Conservation (phyloP, 2,888 invertebrate species). For the Hybos culiciformis region DNA sequence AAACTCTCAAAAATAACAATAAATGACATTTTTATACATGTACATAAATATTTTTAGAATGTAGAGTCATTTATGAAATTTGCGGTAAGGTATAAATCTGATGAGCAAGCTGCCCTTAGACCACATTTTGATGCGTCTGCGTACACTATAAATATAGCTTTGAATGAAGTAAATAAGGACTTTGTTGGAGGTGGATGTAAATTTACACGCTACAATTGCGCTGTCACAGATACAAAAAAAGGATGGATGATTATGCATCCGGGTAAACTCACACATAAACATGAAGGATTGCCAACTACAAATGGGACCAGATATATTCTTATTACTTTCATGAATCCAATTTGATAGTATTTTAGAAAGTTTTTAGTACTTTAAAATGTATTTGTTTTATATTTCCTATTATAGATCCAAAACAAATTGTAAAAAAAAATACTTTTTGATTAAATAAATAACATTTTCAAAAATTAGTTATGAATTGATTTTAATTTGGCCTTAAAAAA, state of each 20-base stretch:
- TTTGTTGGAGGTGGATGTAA: slow-evolving; percentile 86
- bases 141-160: slow-evolving; percentile 90
- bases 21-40: background rate
- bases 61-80: slow-evolving; percentile 93
- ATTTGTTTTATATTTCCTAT: too few species aligned
- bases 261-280: slow-evolving; percentile 91
- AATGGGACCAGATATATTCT: slow-evolving; percentile 94
- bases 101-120: slow-evolving; percentile 84
- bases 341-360: too few species aligned
- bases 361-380: too few species aligned
- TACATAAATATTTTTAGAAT: slow-evolving; percentile 44
- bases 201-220: slow-evolving; percentile 93
- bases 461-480: too few species aligned
- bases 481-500: too few species aligned
- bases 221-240: slow-evolving; percentile 66
- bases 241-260: slow-evolving; percentile 96
- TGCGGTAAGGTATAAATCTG: slow-evolving; percentile 90
- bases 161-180: slow-evolving; percentile 68
- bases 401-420: too few species aligned
- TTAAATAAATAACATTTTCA: too few species aligned
- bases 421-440: too few species aligned
- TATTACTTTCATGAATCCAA: slow-evolving; percentile 96
- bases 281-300: slow-evolving; percentile 83
- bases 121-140: slow-evolving; percentile 99
- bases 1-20: too few species aligned